Evolutionary conservation across 2,797 vertebrate genomes (phyloP).

Genomic region (Melopsittacus undulatus): DNA sequence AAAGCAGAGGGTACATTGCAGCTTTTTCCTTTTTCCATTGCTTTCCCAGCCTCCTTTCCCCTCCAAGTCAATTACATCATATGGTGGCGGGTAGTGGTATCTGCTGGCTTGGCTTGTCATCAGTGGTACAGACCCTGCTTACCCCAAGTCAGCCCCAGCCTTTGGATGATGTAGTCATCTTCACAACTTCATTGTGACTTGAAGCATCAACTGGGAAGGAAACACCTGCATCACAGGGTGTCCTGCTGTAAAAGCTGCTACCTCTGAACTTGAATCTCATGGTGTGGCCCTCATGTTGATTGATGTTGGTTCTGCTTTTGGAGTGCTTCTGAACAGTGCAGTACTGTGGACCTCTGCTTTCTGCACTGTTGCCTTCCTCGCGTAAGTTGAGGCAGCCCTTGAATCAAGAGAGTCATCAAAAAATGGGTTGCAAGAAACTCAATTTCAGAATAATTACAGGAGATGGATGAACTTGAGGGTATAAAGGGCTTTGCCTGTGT

Average conservation of each 20-base stretch:
- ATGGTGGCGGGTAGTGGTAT: not conserved
- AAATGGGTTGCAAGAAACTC: not conserved
- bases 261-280: not conserved
- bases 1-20: not conserved
- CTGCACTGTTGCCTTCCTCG: not conserved
- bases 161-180: not conserved
- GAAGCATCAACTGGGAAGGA: not conserved
- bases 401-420: not conserved
- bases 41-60: not conserved
- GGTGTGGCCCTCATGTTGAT: not conserved
- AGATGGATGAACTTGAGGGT: not conserved
- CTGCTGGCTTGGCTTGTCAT: not conserved
- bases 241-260: not conserved
- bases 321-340: not conserved
- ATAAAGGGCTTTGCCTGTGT: not conserved
- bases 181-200: not conserved
- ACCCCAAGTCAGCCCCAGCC: fast-evolving
- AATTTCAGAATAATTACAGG: not conserved
- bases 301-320: not conserved
- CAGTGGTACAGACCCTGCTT: not conserved
- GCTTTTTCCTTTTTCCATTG: not conserved
- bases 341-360: too few relatives aligned
- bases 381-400: not conserved
- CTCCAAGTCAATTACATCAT: not conserved
- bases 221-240: not conserved